phyloP scores from a whole-genome alignment of 1,140 invertebrate genomes.

The Parasteatoda tepidariorum region DNA sequence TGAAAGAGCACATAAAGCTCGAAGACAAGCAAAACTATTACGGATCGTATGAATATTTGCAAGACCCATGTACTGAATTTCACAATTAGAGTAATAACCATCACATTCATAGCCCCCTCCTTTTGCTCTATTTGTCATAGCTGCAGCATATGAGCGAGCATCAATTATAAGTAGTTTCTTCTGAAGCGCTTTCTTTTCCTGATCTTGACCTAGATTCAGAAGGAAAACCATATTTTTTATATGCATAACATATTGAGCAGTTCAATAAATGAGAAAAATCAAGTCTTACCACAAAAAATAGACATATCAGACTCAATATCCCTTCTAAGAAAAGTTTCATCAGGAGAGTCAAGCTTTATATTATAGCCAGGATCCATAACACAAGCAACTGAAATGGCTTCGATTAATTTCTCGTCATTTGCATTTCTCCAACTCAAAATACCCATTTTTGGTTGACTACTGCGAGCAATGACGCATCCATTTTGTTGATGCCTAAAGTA shows the following conservation, averaged over 20 bases:
- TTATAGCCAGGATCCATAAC: conserved; percentile 66
- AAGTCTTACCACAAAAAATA: conserved; percentile 7
- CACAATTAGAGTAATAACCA: conserved; percentile 93
- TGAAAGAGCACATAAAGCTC: conserved; percentile 78
- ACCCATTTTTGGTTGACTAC: conserved; percentile 92
- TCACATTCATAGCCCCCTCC: conserved; percentile 96
- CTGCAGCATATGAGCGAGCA: conserved; percentile 93
- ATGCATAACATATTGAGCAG: neutral
- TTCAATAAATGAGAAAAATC: neutral
- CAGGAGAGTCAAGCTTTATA: neutral
- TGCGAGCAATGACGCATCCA: conserved; percentile 92
- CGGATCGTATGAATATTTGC: conserved; percentile 96
- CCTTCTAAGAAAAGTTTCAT: conserved; percentile 20
- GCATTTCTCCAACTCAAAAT: conserved; percentile 91
- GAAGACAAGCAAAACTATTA: conserved; percentile 74
- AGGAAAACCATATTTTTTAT: neutral
- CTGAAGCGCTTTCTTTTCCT: conserved; percentile 69
- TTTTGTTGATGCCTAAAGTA: conserved; percentile 78
- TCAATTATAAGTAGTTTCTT: conserved; percentile 93
- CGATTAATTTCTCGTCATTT: conserved; percentile 88
- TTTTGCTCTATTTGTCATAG: conserved; percentile 92
- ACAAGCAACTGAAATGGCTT: conserved; percentile 86
- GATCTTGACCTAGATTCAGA: conserved; percentile 69
- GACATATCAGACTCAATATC: conserved; percentile 17
- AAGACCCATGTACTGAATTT: conserved; percentile 97